A percentile compares a stretch with the other conserved stretches of the same genome.
Evolutionary conservation across 2,888 invertebrate species (phyloP).

Genomic region (Morpho achilles): DNA sequence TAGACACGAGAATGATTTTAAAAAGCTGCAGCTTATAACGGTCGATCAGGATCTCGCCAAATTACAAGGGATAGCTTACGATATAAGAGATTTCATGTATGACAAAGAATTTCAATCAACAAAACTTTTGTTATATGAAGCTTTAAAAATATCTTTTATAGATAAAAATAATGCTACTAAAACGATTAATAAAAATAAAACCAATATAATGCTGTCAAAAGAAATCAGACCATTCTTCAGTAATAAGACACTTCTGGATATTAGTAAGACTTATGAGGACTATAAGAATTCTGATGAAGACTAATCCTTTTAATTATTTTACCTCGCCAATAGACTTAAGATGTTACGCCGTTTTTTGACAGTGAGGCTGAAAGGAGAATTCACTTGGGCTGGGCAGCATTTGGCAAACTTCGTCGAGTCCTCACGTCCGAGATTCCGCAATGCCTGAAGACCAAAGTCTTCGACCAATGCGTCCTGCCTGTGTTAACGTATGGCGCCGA

Average conservation of each 20-base stretch:
- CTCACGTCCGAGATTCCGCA: too few species aligned
- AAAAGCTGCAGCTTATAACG: conserved; percentile 31
- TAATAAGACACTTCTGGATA: conserved; percentile 8
- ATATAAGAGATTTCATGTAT: conserved; percentile 50
- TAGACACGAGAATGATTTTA: conserved; percentile 10
- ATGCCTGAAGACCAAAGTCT: too few species aligned
- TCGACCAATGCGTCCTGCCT: too few species aligned
- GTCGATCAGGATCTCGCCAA: conserved; percentile 38
- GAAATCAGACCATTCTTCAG: conserved; percentile 21
- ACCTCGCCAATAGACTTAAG: too few species aligned
- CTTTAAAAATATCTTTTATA: conserved; percentile 1
- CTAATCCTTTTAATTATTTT: not conserved
- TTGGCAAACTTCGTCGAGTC: too few species aligned
- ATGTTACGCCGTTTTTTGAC: too few species aligned
- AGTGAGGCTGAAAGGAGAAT: too few species aligned
- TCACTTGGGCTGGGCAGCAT: too few species aligned
- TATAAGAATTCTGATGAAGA: conserved; percentile 12
- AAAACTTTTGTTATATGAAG: conserved; percentile 38
- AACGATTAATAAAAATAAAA: not conserved
- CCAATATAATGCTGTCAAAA: not conserved
- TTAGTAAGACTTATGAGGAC: conserved; percentile 10
- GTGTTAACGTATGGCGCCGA: too few species aligned
- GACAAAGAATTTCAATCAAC: conserved; percentile 31
- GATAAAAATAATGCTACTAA: conserved; percentile 11
- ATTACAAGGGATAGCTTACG: conserved; percentile 43